Conservation (phyloP, 2,113 vertebrate species). For the Elephantulus edwardii region DNA sequence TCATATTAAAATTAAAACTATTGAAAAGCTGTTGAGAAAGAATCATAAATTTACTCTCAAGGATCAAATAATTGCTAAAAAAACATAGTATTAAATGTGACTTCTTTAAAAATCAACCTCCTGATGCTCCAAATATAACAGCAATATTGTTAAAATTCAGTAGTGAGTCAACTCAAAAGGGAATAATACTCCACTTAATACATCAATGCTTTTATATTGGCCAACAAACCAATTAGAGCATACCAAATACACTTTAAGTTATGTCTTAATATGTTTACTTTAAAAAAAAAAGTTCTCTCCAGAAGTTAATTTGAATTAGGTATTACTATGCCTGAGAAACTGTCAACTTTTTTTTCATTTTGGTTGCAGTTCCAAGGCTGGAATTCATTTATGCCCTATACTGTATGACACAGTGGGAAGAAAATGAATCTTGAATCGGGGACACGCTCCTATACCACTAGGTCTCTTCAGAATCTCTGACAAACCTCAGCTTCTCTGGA, state of each 20-base stretch:
- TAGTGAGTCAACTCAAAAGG: neutral
- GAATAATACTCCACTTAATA: neutral
- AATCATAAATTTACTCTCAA: neutral
- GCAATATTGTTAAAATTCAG: neutral
- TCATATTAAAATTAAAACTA: constrained; percentile 23
- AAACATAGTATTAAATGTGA: neutral
- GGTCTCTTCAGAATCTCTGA: neutral
- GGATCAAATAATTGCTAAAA: neutral
- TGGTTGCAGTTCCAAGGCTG: neutral
- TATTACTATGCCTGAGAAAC: neutral
- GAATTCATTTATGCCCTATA: neutral
- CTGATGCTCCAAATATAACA: neutral
- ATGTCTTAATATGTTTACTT: neutral
- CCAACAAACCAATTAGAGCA: neutral
- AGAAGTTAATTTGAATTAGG: neutral
- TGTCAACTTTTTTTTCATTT: constrained; percentile 3
- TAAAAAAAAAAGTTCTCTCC: neutral
- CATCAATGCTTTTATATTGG: too few relatives aligned
- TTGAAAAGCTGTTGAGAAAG: constrained; percentile 8
- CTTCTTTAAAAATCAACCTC: neutral
- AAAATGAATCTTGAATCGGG: neutral
- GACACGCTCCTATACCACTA: neutral
- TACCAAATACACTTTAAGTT: neutral
- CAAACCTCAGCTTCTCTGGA: neutral
- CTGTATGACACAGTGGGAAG: neutral